Base-by-base conservation (phyloP, 2,113 vertebrate genomes). In the Ammodytes marinus region DNA sequence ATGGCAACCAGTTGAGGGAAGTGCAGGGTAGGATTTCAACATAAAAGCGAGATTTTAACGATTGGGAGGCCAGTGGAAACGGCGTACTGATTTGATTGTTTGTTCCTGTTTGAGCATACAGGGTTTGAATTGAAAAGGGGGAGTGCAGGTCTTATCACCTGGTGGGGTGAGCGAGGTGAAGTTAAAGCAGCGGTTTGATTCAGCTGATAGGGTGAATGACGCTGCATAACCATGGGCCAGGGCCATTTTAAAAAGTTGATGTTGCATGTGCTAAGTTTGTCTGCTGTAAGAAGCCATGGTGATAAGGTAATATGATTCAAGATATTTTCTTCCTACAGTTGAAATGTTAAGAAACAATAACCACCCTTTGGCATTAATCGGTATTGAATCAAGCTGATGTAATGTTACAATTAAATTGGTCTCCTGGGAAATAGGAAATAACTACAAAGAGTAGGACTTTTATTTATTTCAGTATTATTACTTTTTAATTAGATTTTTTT, bases 151-250 rank as follows among this genome's bases (percentile, higher is more conserved):
- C 67, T 88, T 76, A 72, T 86, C 70, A 19, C 57, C 50, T 66
- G 13, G 8, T 60, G 14, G 64, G 85, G 81, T 71, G 55, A 87
- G 53, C 1, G 27, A 87, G 80, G 88, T 78, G 45, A 74, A 47
- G 68, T 77, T 85, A 80, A 83, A 81, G 77, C 61, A 75, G 77
- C 14, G 7, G 45, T 58, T 68, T 45, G 66, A 86, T 79, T 79
- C 13, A 61, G 46, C 57, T 70, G 67, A 81, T 70, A 77, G 59
- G 50, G 54, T 69, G 19, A 79, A 65, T 75, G 86, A 81, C 82
- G n/a, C 12, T 66, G 70, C 80, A 86, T 74, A 27, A 27, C 27
- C 69, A 75, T 40, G 47, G 43, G 42, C 46, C 61, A 19, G 59
- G 77, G 72, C 64, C 65, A 63, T 75, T 81, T 77, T 11, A 45